Conservation (phyloP, 2,113 vertebrate species). For the Saccopteryx leptura region DNA sequence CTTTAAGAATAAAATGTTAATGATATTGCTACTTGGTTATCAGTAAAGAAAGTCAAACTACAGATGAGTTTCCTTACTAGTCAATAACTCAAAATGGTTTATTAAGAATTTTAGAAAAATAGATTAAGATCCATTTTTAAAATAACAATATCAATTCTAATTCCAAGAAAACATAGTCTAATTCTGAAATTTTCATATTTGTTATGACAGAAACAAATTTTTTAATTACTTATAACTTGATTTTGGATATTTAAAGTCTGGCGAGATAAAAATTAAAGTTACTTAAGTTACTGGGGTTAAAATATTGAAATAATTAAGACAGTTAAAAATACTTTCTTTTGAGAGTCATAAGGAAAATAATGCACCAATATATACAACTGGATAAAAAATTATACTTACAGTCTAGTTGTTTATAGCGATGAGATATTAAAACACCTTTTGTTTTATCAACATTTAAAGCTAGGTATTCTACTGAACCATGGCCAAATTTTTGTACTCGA, state of each 20-base stretch:
- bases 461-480: constrained; percentile 91
- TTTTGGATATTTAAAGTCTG: neutral
- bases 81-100: neutral
- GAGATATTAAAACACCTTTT: constrained; percentile 95
- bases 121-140: neutral
- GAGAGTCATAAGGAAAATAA: neutral
- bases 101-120: neutral
- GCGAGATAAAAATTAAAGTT: neutral
- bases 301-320: neutral
- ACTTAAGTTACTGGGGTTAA: neutral
- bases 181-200: neutral
- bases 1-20: neutral
- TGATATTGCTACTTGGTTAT: neutral
- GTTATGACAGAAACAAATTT: neutral
- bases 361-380: neutral
- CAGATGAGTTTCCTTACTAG: neutral
- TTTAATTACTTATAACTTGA: neutral
- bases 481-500: constrained; percentile 96
- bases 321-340: constrained; percentile 36
- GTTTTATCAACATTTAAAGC: constrained; percentile 94
- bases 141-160: neutral
- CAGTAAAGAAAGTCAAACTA: neutral
- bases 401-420: constrained; percentile 96
- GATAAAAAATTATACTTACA: constrained; percentile 90
- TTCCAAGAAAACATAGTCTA: neutral